Evolutionary conservation across 2,888 invertebrate species (phyloP), one percentile per base, ranked within the genome.

Genomic region (Bugulina stolonifera): DNA sequence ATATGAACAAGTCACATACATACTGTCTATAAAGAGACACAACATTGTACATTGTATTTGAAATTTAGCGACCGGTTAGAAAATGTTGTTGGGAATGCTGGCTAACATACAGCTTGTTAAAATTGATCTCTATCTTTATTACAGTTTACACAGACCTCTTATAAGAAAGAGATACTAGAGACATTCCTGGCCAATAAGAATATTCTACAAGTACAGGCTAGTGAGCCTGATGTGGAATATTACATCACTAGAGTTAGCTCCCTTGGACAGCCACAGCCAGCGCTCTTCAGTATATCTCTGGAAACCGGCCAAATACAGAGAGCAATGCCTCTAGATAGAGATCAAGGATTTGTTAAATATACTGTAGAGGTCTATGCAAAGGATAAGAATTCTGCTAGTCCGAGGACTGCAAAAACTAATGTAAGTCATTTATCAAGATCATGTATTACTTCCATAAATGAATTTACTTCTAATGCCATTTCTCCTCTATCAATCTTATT

Each of bases 161-260:
- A 22, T n/a, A 3, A 22, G 27, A 64, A 64, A 14, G 18, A 14
- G 3, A 27, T 64, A 14, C 34, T 64, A 14, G 64, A 64, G 64
- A 64, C 64, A 32, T 32, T 64, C 25, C 64, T 14, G 32, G 29
- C 34, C 14, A 14, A 18, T 10, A 64, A 27, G 22, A 27, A 64
- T 32, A 27, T 64, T 32, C 25, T 64, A 32, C 64, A 18, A 18
- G 25, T 54, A 73, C 23, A 69, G 58, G 22, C 72, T 57, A 35
- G 75, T 73, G 73, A 76, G 73, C 70, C 75, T 23, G 88, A 89
- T 79, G 88, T 94, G 83, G 93, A 93, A 85, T 95, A 93, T 87
- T 94, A 93, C 86, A 91, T 95, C 84, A 93, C 93, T 79, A 86
- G 85, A 76, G 85, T 88, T 75, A 86, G 86, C 14, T 78, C 78